phyloP scores from a whole-genome alignment of 1,140 invertebrate genomes.

The Drosophila sp. region DNA sequence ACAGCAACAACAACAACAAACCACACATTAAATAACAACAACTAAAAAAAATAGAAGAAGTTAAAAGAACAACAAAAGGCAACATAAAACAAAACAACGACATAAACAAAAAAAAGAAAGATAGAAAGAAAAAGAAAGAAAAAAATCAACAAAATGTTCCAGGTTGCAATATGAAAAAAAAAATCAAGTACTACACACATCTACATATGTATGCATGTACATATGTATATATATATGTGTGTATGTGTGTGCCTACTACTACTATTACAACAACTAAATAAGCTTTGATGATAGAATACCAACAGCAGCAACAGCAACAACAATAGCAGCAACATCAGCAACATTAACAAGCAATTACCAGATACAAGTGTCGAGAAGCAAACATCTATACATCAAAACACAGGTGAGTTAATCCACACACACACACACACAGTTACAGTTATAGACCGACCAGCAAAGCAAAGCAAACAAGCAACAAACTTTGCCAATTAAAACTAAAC shows the following conservation, averaged over 20 bases:
- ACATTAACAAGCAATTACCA: constrained; percentile 30
- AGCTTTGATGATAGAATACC: constrained; percentile 21
- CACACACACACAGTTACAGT: no score
- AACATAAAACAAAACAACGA: neutral
- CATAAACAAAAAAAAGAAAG: constrained; percentile 3
- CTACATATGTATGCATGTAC: constrained; percentile 36
- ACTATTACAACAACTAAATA: constrained; percentile 13
- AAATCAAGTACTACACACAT: constrained; percentile 34
- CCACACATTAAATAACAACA: neutral
- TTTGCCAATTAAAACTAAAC: no score
- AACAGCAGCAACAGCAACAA: constrained; percentile 26
- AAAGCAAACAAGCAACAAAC: no score
- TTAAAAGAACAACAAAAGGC: neutral
- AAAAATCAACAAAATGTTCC: constrained; percentile 18
- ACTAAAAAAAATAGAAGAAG: neutral
- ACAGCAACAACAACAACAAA: neutral
- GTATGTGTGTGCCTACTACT: constrained; percentile 22
- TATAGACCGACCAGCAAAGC: no score
- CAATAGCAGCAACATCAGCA: constrained; percentile 17
- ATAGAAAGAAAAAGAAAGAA: constrained; percentile 4
- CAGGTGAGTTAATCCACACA: no score
- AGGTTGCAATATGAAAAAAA: constrained; percentile 25
- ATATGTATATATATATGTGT: constrained; percentile 12
- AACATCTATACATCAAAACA: neutral
- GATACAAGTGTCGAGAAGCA: constrained; percentile 12